A percentile compares a stretch with the other conserved stretches of the same genome.
These are phyloP conservation scores for Triops cancriformis DNA, from an alignment of 1,140 invertebrate species.

Conservation along the genomic window DNA sequence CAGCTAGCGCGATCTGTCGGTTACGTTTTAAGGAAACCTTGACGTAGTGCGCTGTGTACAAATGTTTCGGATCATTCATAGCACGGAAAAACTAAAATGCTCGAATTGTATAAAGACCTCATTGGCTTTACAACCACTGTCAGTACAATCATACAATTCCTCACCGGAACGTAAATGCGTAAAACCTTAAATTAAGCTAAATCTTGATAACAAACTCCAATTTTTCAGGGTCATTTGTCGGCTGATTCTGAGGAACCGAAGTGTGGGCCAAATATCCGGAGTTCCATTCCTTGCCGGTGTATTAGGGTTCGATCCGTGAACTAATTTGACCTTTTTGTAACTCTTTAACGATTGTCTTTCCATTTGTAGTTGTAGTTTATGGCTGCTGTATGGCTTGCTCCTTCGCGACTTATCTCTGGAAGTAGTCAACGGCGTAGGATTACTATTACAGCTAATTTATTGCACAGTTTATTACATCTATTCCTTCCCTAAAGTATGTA, in stretches of 20 bases:
- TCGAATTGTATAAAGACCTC: conserved; percentile 36
- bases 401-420: conserved; percentile 55
- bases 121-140: conserved; percentile 53
- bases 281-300: conserved; percentile 66
- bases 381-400: conserved; percentile 58
- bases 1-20: too few species aligned
- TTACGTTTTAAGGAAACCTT: too few species aligned
- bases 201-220: conserved; percentile 30
- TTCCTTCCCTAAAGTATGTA: conserved; percentile 52
- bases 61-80: too few species aligned
- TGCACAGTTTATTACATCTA: conserved; percentile 52
- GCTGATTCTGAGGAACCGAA: conserved; percentile 54
- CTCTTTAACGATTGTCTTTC: conserved; percentile 19
- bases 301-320: conserved; percentile 53
- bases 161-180: conserved; percentile 54
- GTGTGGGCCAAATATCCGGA: conserved; percentile 57
- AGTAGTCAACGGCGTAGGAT: conserved; percentile 57
- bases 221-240: conserved; percentile 56
- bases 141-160: conserved; percentile 57
- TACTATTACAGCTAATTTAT: conserved; percentile 54
- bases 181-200: conserved; percentile 26
- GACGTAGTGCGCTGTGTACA: too few species aligned
- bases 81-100: background rate
- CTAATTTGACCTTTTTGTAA: conserved; percentile 10
- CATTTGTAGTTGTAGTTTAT: conserved; percentile 51